A percentile compares a stretch with the other conserved stretches of the same genome.
phyloP scores from a whole-genome alignment of 2,888 invertebrate species.

The Andrena chrysosceles region DNA sequence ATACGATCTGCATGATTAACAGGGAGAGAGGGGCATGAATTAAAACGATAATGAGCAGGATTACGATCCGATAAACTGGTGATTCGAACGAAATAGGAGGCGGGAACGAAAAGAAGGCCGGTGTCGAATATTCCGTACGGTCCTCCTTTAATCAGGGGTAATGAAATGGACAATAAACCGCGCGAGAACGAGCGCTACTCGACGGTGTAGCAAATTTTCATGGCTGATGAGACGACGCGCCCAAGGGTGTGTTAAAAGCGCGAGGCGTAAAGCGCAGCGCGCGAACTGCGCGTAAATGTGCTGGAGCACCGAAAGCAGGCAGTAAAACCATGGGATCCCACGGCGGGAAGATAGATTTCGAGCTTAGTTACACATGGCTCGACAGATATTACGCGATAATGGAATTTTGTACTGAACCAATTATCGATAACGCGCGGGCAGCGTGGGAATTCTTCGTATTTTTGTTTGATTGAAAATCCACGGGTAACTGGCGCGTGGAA shows the following conservation, averaged over 20 bases:
- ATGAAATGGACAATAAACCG: conserved; percentile 60
- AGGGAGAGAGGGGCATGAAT: background rate
- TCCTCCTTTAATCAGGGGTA: conserved; percentile 55
- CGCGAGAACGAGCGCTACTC: background rate
- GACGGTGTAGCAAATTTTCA: conserved; percentile 54
- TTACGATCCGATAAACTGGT: background rate
- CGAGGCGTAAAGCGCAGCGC: conserved; percentile 23
- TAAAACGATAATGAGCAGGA: background rate
- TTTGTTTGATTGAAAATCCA: conserved; percentile 24
- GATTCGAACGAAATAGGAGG: background rate
- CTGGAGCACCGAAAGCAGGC: background rate
- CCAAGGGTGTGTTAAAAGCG: conserved; percentile 50
- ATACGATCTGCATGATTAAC: background rate
- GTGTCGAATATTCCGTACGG: conserved; percentile 26
- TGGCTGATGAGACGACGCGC: conserved; percentile 49
- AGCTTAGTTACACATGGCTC: background rate
- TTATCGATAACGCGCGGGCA: background rate
- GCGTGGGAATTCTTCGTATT: background rate
- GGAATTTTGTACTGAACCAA: conserved; percentile 19
- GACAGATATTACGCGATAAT: conserved; percentile 17
- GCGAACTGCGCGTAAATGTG: conserved; percentile 10
- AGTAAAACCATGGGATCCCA: background rate
- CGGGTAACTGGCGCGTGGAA: conserved; percentile 20
- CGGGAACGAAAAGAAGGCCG: background rate
- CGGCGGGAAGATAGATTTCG: background rate